Evolutionary conservation across 2,888 invertebrate species (phyloP).

Genomic region (Pristionchus arcanus): DNA sequence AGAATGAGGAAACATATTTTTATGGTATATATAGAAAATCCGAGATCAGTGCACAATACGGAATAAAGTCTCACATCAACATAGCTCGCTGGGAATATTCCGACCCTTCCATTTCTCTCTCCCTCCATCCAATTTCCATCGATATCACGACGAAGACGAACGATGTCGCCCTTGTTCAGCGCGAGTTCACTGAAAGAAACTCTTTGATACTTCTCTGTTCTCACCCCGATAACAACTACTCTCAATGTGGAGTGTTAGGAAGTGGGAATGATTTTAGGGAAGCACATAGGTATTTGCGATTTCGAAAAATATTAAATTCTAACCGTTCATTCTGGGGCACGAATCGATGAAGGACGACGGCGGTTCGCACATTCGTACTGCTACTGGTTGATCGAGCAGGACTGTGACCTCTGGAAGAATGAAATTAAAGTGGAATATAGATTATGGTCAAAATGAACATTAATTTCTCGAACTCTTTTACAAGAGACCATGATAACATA

Average conservation of each 20-base stretch:
- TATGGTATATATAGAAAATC: too few relatives aligned
- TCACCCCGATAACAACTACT: too few relatives aligned
- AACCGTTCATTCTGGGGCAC: constrained; percentile 54
- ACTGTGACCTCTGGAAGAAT: constrained; percentile 25
- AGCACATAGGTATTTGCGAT: too few relatives aligned
- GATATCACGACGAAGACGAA: constrained; percentile 71
- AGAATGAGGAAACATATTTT: too few relatives aligned
- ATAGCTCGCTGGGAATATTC: constrained; percentile 75
- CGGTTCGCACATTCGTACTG: background rate
- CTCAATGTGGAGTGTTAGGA: too few relatives aligned
- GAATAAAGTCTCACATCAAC: constrained; percentile 66
- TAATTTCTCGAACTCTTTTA: too few relatives aligned
- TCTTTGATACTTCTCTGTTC: too few relatives aligned
- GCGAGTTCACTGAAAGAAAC: constrained; percentile 71
- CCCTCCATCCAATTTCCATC: constrained; percentile 77
- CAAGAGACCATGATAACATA: too few relatives aligned
- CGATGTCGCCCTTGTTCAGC: constrained; percentile 74
- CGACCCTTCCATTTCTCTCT: constrained; percentile 73
- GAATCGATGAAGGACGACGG: constrained; percentile 52
- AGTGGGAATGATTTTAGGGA: background rate
- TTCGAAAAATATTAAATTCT: background rate
- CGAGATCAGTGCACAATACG: too few relatives aligned
- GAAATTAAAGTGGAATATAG: background rate
- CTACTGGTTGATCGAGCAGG: constrained; percentile 43
- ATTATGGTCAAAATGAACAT: too few relatives aligned